Evolutionary conservation across 2,797 vertebrate genomes (phyloP).

Genomic region (Sebastes oblongus): DNA sequence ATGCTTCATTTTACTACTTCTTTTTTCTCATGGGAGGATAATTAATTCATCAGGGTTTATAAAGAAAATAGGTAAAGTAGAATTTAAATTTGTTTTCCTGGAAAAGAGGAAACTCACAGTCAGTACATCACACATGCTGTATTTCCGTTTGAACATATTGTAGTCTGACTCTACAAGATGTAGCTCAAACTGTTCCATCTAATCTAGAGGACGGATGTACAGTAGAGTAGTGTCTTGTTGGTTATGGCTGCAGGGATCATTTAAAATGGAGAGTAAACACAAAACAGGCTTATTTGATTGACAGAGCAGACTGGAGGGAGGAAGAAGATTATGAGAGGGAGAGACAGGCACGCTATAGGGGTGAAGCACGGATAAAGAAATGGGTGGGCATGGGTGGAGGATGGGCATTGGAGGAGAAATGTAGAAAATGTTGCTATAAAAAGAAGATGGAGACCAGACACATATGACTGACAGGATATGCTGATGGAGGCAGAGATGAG

Average conservation of each 20-base stretch:
- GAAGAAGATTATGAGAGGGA: conserved; percentile 26
- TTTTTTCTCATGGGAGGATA: not conserved
- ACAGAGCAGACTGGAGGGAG: conserved; percentile 57
- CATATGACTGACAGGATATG: conserved; percentile 50
- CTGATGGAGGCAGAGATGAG: conserved; percentile 40
- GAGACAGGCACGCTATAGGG: not conserved
- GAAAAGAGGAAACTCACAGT: not conserved
- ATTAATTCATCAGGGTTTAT: not conserved
- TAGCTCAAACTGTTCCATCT: not conserved
- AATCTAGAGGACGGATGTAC: conserved; percentile 12
- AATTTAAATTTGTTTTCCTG: not conserved
- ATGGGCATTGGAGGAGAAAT: not conserved
- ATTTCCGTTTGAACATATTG: not conserved
- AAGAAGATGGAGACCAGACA: conserved; percentile 16
- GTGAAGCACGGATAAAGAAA: conserved; percentile 14
- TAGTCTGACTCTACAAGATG: not conserved
- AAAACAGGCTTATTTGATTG: conserved; percentile 73
- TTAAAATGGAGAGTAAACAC: conserved; percentile 51
- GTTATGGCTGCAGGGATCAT: conserved; percentile 43
- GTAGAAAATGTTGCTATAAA: conserved; percentile 23
- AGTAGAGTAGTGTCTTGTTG: conserved; percentile 5
- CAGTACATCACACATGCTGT: not conserved
- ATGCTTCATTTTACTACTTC: not conserved
- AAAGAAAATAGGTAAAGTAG: not conserved
- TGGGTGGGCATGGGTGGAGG: not conserved